Conservation (phyloP, 1,140 invertebrate genomes). For the Charaxes varanes region DNA sequence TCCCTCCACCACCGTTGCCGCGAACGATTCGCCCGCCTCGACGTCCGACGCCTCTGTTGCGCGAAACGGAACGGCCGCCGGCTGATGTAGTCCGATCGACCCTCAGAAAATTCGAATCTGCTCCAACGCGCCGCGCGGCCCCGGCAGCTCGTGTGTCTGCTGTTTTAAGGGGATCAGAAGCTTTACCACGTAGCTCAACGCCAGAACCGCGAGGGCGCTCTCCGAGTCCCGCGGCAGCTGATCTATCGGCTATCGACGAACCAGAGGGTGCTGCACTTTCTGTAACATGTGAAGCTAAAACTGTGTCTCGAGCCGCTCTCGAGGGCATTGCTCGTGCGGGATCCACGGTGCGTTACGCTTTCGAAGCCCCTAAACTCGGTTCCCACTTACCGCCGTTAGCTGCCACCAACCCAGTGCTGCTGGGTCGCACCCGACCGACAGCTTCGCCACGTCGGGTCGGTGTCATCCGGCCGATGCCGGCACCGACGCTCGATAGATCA, state of each 20-base stretch:
- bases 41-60: conserved; percentile 80
- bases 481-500: conserved; percentile 20
- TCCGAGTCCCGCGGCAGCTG: conserved; percentile 34
- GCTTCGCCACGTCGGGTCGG: conserved; percentile 53
- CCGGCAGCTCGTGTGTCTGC: conserved; percentile 51
- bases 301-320: conserved; percentile 75
- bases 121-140: conserved; percentile 73
- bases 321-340: conserved; percentile 82
- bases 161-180: conserved; percentile 44
- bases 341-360: conserved; percentile 77
- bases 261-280: conserved; percentile 21
- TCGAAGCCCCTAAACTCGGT: conserved; percentile 58
- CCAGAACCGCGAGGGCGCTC: conserved; percentile 54
- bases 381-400: conserved; percentile 74
- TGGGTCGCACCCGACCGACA: conserved; percentile 64
- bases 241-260: conserved; percentile 37
- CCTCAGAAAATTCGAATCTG: conserved; percentile 87
- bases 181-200: conserved; percentile 42
- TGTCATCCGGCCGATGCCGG: conserved; percentile 38
- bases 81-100: conserved; percentile 90
- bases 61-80: conserved; percentile 87
- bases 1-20: conserved; percentile 79
- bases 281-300: conserved; percentile 22
- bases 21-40: conserved; percentile 72
- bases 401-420: conserved; percentile 46